Evolutionary conservation across 2,888 invertebrate species (phyloP), one percentile per base, ranked within the genome.

Genomic region (Tribolium freemani): DNA sequence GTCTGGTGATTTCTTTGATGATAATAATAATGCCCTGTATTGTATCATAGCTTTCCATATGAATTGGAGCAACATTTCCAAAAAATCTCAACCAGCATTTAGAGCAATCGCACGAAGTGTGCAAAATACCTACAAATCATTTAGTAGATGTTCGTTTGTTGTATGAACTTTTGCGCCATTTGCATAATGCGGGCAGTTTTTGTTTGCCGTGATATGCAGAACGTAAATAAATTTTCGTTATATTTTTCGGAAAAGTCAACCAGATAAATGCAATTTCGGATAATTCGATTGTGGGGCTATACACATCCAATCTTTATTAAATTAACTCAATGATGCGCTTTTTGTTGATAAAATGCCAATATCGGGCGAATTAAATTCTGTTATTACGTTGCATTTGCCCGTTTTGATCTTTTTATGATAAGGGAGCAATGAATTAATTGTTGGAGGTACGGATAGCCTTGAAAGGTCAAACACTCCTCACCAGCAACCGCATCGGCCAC

Each of bases 381-480:
- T 48, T 20, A 38, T 63, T 63, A 51, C 16, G 9, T 5, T 10
- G 21, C 26, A 26, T 26, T 26, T 3, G 26, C 26, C 5, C 5
- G 5, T 45, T 45, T 45, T 45, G 45, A 11, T 45, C 45, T 45
- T 11, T 38, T 45, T 10, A 45, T 45, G 11, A 45, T 11, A 45
- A 45, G n/a, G 45, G n/a, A 2, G 8, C 8, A 45, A 45, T 10
- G 11, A 45, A 45, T 45, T 45, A 45, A 11, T 45, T 11, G 45
- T 45, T 45, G n/a, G 46, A 46, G 10, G 46, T n/a, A 16, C 20
- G 10, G 21, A 48, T 68, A 56, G 68, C 68, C 68, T 68, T 68
- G 68, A 68, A 50, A 68, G 68, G 68, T 68, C 68, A 68, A 16
- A 57, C 68, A 68, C 68, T 57, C 46, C 45, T 53, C 56, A 44